Conservation (phyloP, 1,140 invertebrate species). For the Rhysida immarginata region DNA sequence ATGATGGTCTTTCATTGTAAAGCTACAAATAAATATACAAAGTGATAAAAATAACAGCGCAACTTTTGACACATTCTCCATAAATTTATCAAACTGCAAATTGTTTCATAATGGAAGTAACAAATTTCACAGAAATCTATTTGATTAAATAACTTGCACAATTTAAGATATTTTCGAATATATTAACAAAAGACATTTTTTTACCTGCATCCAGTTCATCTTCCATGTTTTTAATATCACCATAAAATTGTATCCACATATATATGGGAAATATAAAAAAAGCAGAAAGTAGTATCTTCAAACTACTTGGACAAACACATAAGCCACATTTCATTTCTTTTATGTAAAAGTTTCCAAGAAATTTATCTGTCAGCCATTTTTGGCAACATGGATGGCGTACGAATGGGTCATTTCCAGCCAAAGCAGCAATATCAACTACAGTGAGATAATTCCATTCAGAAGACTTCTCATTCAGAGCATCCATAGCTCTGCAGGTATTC, state of each 20-base stretch:
- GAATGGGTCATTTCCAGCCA: slow-evolving; percentile 20
- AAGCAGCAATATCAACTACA: slow-evolving; percentile 21
- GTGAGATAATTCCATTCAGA: slow-evolving; percentile 29
- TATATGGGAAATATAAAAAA: slow-evolving; percentile 33
- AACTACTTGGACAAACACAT: slow-evolving; percentile 23
- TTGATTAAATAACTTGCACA: too few species aligned
- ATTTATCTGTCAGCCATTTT: slow-evolving; percentile 29
- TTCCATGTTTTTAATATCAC: too few species aligned
- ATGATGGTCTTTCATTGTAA: too few species aligned
- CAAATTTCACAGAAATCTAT: too few species aligned
- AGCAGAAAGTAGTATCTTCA: slow-evolving; percentile 30
- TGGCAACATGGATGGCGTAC: slow-evolving; percentile 34
- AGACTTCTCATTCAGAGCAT: slow-evolving; percentile 25
- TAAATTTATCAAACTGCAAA: too few species aligned
- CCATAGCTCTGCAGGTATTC: slow-evolving; percentile 25
- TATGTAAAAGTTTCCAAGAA: slow-evolving; percentile 28
- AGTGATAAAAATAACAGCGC: too few species aligned
- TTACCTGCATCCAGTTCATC: too few species aligned
- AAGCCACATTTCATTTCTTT: slow-evolving; percentile 27
- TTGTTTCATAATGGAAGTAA: too few species aligned
- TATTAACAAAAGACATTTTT: too few species aligned
- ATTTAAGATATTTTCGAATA: too few species aligned
- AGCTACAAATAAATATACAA: too few species aligned
- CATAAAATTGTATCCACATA: slow-evolving; percentile 28
- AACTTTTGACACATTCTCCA: too few species aligned